A percentile compares a stretch with the other conserved stretches of the same genome.
phyloP scores from a whole-genome alignment of 2,888 invertebrate species.

The Pandemis cinnamomeana region DNA sequence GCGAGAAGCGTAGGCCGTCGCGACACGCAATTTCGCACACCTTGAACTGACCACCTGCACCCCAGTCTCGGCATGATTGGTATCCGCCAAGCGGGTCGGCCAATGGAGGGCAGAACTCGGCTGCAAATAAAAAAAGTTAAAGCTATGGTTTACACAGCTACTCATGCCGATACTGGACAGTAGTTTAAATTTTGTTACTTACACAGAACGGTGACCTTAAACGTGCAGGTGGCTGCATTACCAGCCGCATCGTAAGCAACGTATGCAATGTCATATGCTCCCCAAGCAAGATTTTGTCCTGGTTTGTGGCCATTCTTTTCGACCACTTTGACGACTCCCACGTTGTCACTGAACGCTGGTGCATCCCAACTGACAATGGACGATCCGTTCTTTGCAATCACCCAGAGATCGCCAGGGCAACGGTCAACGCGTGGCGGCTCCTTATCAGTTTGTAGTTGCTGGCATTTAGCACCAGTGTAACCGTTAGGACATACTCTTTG shows the following conservation, averaged over 20 bases:
- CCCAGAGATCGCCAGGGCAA: constrained; percentile 97
- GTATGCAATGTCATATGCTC: constrained; percentile 95
- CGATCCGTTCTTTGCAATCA: constrained; percentile 96
- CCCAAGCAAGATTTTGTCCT: constrained; percentile 95
- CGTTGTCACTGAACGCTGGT: constrained; percentile 95
- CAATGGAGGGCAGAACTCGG: constrained; percentile 96
- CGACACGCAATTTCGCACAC: constrained; percentile 97
- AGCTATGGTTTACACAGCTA: not conserved
- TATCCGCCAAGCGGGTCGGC: constrained; percentile 95
- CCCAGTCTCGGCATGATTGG: constrained; percentile 97
- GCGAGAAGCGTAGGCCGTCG: constrained; percentile 94
- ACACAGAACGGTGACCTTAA: constrained; percentile 95
- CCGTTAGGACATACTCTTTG: constrained; percentile 95
- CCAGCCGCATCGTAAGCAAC: constrained; percentile 97
- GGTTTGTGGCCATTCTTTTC: constrained; percentile 94
- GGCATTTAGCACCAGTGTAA: constrained; percentile 93
- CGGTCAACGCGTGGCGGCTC: constrained; percentile 94
- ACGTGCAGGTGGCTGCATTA: constrained; percentile 95
- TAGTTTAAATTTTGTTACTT: constrained; percentile 66
- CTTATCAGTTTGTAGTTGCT: constrained; percentile 93
- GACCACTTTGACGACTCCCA: constrained; percentile 90
- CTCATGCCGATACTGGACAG: not conserved
- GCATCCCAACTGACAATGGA: constrained; percentile 96
- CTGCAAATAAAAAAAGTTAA: constrained; percentile 71
- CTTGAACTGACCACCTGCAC: constrained; percentile 97